phyloP scores from a whole-genome alignment of 2,113 vertebrate genomes.

The Ictalurus furcatus region DNA sequence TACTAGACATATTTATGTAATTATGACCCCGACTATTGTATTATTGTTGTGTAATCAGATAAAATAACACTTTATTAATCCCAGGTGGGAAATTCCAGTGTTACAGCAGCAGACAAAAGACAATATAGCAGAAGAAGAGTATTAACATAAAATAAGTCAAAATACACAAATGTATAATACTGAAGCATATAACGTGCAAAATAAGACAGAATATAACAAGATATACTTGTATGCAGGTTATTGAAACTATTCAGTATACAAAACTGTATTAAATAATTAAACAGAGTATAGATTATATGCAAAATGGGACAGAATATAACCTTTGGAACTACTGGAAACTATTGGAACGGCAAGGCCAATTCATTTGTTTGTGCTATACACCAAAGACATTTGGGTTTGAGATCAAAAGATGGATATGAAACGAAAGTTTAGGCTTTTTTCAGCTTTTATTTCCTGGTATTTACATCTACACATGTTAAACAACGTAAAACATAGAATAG shows the following conservation, averaged over 20 bases:
- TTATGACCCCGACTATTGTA: neutral
- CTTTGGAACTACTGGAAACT: no score
- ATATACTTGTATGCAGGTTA: neutral
- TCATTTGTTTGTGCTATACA: no score
- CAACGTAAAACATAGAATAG: no score
- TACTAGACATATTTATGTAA: neutral
- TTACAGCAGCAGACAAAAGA: neutral
- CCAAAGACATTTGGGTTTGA: no score
- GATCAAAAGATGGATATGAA: no score
- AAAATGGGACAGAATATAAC: neutral
- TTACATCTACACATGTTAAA: no score
- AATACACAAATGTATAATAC: neutral
- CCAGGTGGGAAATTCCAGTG: neutral
- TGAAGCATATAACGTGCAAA: neutral
- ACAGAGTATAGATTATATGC: neutral
- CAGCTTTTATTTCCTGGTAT: no score
- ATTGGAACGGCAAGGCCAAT: no score
- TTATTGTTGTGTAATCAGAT: neutral
- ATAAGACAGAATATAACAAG: neutral
- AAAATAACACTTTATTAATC: no score
- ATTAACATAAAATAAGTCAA: neutral
- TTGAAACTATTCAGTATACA: neutral
- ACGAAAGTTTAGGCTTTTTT: no score
- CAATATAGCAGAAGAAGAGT: neutral
- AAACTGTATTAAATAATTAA: neutral